A percentile compares a stretch with the other conserved stretches of the same genome.
Conservation (phyloP, 2,888 invertebrate species). For the Agriopis marginaria region DNA sequence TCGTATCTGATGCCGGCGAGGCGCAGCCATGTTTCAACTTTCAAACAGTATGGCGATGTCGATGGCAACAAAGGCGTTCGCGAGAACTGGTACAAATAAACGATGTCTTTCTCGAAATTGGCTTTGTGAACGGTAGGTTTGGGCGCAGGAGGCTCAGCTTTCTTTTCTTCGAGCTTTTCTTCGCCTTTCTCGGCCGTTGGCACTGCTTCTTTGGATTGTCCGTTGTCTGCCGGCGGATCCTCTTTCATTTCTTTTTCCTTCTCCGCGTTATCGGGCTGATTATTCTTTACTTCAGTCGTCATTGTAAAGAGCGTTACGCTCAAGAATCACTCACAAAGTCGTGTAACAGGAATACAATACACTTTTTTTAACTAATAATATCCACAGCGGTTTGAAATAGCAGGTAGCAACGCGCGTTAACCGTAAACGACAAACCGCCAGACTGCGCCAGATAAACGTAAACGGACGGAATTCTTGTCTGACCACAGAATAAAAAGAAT, state of each 20-base stretch:
- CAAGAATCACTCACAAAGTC: conserved; percentile 14
- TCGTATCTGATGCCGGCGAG: conserved; percentile 97
- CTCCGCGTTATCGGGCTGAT: conserved; percentile 88
- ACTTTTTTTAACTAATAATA: neutral
- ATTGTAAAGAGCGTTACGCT: conserved; percentile 73
- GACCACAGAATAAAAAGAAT: no score
- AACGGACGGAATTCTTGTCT: no score
- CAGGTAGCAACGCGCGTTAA: neutral
- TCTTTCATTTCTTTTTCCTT: conserved; percentile 87
- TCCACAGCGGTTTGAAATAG: neutral
- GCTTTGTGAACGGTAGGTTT: conserved; percentile 94
- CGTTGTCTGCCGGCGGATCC: conserved; percentile 82
- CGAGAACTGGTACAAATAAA: conserved; percentile 97
- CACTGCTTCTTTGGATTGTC: conserved; percentile 75
- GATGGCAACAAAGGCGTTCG: conserved; percentile 96
- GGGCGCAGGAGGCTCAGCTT: conserved; percentile 89
- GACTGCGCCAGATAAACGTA: neutral
- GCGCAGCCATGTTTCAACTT: conserved; percentile 98
- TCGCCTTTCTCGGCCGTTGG: conserved; percentile 81
- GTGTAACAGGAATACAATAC: neutral
- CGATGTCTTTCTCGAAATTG: conserved; percentile 96
- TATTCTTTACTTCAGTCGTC: conserved; percentile 92
- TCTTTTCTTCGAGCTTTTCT: conserved; percentile 81
- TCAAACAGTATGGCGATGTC: conserved; percentile 96
- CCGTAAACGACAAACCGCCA: neutral